A percentile compares a stretch with the other conserved stretches of the same genome.
These are phyloP conservation scores for Drosophila rufa DNA, from an alignment of 1,140 invertebrate genomes.

Conservation along the genomic window DNA sequence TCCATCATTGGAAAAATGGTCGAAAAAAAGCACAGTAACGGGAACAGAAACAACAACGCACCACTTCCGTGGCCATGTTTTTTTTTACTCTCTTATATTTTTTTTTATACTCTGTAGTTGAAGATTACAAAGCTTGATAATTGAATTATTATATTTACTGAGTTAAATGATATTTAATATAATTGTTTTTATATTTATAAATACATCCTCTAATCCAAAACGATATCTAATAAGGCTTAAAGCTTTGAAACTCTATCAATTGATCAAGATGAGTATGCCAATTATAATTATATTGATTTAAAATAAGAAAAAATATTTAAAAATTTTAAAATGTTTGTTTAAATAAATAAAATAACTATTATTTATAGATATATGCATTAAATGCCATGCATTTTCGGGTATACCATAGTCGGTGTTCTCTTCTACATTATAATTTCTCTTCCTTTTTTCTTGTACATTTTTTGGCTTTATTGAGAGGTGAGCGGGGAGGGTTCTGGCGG, in stretches of 20 bases:
- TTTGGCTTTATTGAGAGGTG: constrained; percentile 21
- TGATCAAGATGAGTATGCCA: too few relatives aligned
- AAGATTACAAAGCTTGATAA: too few relatives aligned
- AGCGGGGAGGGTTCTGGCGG: not conserved
- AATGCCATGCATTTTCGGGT: not conserved
- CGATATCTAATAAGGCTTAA: not conserved
- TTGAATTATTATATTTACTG: not conserved
- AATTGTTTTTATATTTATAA: not conserved
- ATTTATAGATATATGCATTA: too few relatives aligned
- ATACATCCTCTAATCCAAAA: too few relatives aligned
- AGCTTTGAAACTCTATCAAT: not conserved
- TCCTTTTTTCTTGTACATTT: constrained; percentile 28
- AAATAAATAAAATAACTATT: too few relatives aligned
- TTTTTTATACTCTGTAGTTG: constrained; percentile 3
- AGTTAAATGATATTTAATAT: not conserved
- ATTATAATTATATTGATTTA: too few relatives aligned
- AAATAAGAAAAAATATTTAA: too few relatives aligned
- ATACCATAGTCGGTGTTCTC: not conserved
- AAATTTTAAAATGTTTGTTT: too few relatives aligned
- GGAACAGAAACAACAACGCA: constrained; percentile 40
- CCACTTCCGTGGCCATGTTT: constrained; percentile 77
- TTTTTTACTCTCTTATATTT: constrained; percentile 26
- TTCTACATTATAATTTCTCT: not conserved
- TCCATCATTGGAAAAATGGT: constrained; percentile 85
- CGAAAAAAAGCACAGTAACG: constrained; percentile 60